Percentiles rank a stretch among this genome's conserved stretches.
These are phyloP conservation scores for Cydia pomonella DNA, from an alignment of 1,140 invertebrate species.

Conservation along the genomic window DNA sequence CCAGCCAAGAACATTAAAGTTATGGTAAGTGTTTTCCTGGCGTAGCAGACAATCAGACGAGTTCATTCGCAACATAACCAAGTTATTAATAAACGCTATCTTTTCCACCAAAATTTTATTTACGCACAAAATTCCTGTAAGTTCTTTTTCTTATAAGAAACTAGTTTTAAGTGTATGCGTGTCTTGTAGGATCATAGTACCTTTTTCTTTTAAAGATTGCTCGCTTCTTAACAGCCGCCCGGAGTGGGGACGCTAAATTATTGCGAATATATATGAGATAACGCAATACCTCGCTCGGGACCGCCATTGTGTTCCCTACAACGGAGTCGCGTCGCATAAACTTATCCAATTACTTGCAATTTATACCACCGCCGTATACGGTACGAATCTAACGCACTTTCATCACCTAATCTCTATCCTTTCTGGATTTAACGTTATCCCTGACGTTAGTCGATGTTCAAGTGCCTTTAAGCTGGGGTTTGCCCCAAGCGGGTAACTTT, in stretches of 20 bases:
- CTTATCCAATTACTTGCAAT: conserved; percentile 62
- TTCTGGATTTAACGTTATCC: conserved; percentile 31
- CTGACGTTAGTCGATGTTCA: conserved; percentile 23
- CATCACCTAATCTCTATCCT: conserved; percentile 41
- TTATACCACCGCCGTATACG: conserved; percentile 45
- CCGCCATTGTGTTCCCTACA: conserved; percentile 45
- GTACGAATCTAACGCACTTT: conserved; percentile 37
- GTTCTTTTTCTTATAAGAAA: not conserved
- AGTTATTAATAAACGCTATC: conserved; percentile 32
- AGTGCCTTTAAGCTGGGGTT: conserved; percentile 16
- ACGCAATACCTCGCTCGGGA: conserved; percentile 45
- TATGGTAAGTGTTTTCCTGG: conserved; percentile 20
- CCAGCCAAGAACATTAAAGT: conserved; percentile 14
- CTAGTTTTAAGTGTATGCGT: not conserved
- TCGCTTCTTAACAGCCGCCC: conserved; percentile 43
- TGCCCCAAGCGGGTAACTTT: not conserved
- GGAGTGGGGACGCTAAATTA: conserved; percentile 50
- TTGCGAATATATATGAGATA: conserved; percentile 55
- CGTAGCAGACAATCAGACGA: conserved; percentile 11
- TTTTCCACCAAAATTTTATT: conserved; percentile 42
- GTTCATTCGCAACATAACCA: conserved; percentile 20
- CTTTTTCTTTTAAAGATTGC: conserved; percentile 36
- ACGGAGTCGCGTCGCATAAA: conserved; percentile 47
- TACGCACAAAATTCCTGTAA: conserved; percentile 32
- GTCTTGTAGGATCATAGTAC: not conserved